phyloP scores from a whole-genome alignment of 2,888 invertebrate genomes.

The Spilarctia lutea region DNA sequence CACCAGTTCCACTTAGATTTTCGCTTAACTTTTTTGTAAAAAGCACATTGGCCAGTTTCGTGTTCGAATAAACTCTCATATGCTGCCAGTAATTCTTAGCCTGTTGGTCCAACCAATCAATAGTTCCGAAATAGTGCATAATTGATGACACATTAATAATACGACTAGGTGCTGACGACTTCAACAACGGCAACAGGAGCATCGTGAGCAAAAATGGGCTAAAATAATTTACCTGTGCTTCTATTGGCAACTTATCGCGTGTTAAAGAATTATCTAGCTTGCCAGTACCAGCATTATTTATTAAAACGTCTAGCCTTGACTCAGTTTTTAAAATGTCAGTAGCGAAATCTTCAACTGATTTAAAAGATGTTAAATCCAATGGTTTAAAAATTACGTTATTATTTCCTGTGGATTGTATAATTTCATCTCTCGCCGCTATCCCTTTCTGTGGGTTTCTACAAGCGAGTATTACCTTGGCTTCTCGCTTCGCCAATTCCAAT shows the following conservation, averaged over 20 bases:
- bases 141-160: slow-evolving; percentile 92
- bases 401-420: slow-evolving; percentile 88
- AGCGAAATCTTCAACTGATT: slow-evolving; percentile 92
- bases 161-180: slow-evolving; percentile 89
- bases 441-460: slow-evolving; percentile 75
- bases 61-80: slow-evolving; percentile 87
- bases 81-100: slow-evolving; percentile 81
- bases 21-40: slow-evolving; percentile 89
- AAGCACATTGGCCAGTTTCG: slow-evolving; percentile 92
- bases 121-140: slow-evolving; percentile 88
- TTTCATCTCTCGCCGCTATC: slow-evolving; percentile 82
- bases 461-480: slow-evolving; percentile 84
- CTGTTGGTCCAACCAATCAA: slow-evolving; percentile 90
- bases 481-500: slow-evolving; percentile 74
- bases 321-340: slow-evolving; percentile 90
- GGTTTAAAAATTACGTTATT: slow-evolving; percentile 88
- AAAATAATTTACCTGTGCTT: slow-evolving; percentile 95
- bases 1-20: slow-evolving; percentile 86
- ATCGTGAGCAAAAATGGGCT: slow-evolving; percentile 96
- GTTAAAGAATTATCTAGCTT: slow-evolving; percentile 88
- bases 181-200: slow-evolving; percentile 91
- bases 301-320: slow-evolving; percentile 89
- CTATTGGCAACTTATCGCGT: slow-evolving; percentile 93
- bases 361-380: slow-evolving; percentile 90
- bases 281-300: slow-evolving; percentile 94